Conservation (phyloP, 2,888 invertebrate species). For the Drosophila meridionalis region DNA sequence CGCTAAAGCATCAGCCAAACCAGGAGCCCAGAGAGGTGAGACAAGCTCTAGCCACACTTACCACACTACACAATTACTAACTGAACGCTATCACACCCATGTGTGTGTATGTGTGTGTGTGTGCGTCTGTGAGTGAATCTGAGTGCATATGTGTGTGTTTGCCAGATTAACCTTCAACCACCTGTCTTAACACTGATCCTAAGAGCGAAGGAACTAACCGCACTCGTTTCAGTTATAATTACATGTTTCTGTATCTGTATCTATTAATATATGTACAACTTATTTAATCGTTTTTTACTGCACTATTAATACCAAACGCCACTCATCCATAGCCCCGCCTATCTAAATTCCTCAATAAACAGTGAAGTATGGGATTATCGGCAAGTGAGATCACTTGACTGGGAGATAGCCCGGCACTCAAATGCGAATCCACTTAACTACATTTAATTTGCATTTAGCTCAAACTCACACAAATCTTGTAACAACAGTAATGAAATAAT, state of each 20-base stretch:
- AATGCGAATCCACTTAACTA: background rate
- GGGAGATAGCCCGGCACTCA: background rate
- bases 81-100: conserved; percentile 33
- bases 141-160: conserved; percentile 14
- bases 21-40: conserved; percentile 89
- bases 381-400: conserved; percentile 1
- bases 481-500: background rate
- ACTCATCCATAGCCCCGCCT: background rate
- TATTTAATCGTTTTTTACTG: conserved; percentile 51
- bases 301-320: conserved; percentile 7
- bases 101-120: conserved; percentile 13
- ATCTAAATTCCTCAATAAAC: background rate
- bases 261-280: conserved; percentile 65
- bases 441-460: conserved; percentile 9
- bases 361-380: background rate
- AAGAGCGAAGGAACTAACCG: conserved; percentile 45
- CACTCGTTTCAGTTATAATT: conserved; percentile 73
- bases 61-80: conserved; percentile 77
- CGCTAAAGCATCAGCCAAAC: conserved; percentile 65
- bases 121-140: background rate
- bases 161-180: conserved; percentile 44
- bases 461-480: background rate
- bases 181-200: conserved; percentile 39
- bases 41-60: conserved; percentile 74
- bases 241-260: conserved; percentile 72